Evolutionary conservation across 92 coral and sea anemone species (phyloP).

Genomic region (Zoanthus solanderi): DNA sequence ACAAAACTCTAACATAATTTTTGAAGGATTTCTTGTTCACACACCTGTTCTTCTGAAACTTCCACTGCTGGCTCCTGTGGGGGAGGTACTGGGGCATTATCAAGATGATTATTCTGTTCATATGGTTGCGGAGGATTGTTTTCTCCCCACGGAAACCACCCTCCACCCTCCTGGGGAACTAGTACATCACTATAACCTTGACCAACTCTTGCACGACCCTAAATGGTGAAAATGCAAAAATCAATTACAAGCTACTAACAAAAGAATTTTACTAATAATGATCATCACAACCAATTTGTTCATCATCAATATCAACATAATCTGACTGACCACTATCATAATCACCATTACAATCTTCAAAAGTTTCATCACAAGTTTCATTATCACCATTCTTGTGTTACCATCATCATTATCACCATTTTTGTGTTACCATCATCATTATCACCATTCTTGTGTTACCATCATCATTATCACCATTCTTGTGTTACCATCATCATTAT

Average conservation of each 20-base stretch:
- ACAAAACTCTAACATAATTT: not conserved
- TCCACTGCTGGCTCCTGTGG: slow-evolving; percentile 92
- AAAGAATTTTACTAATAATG: not conserved
- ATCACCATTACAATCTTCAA: not conserved
- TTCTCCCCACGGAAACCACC: slow-evolving; percentile 73
- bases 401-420: too few relatives aligned
- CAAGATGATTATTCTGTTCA: slow-evolving; percentile 56
- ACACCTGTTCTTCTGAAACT: slow-evolving; percentile 96
- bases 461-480: too few relatives aligned
- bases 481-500: too few relatives aligned
- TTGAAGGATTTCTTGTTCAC: too few relatives aligned
- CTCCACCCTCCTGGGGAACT: slow-evolving; percentile 72
- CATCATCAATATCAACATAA: not conserved
- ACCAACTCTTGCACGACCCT: slow-evolving; percentile 84
- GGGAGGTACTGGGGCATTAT: slow-evolving; percentile 59
- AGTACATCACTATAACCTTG: slow-evolving; percentile 94
- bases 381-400: too few relatives aligned
- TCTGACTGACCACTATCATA: not conserved
- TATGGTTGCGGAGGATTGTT: slow-evolving; percentile 24
- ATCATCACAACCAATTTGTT: not conserved
- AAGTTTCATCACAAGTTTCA: not conserved
- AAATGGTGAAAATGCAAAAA: not conserved
- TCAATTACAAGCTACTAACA: too few relatives aligned
- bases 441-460: too few relatives aligned
- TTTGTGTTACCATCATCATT: too few relatives aligned